A percentile compares a stretch with the other conserved stretches of the same genome.
These are phyloP conservation scores for Ellobium chinense DNA, from an alignment of 2,888 invertebrate genomes.

Conservation along the genomic window DNA sequence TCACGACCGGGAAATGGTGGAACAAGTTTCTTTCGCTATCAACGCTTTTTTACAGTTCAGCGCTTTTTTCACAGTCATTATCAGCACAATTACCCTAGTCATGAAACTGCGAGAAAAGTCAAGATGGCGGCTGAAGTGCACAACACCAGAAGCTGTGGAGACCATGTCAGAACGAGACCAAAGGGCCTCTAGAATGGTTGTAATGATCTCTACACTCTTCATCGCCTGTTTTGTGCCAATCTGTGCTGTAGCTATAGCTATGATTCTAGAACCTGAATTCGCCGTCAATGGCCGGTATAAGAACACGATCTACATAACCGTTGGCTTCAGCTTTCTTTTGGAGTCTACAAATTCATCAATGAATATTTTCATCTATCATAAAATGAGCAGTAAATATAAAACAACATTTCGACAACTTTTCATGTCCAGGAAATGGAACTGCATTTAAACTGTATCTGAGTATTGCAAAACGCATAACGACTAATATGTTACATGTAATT, in stretches of 20 bases:
- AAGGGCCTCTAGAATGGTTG: not conserved
- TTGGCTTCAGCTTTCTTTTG: not conserved
- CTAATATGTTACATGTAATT: too few relatives aligned
- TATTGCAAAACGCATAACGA: too few relatives aligned
- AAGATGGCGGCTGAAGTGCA: not conserved
- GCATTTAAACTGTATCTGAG: too few relatives aligned
- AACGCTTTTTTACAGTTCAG: not conserved
- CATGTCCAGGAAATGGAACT: too few relatives aligned
- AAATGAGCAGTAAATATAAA: not conserved
- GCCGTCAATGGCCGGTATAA: not conserved
- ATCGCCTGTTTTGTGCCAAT: not conserved
- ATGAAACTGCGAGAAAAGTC: not conserved
- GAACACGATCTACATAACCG: not conserved
- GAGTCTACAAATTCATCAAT: not conserved
- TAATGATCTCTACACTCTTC: not conserved
- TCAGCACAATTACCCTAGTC: not conserved
- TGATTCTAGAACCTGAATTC: not conserved
- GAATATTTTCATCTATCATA: not conserved
- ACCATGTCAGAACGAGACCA: not conserved
- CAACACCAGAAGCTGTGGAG: not conserved
- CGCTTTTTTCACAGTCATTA: not conserved
- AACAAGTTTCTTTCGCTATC: not conserved
- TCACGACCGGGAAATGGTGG: not conserved
- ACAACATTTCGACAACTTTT: not conserved
- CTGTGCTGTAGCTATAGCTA: not conserved